These are phyloP conservation scores for Thereuonema tuberculata DNA, from an alignment of 1,140 invertebrate genomes.

Conservation along the genomic window DNA sequence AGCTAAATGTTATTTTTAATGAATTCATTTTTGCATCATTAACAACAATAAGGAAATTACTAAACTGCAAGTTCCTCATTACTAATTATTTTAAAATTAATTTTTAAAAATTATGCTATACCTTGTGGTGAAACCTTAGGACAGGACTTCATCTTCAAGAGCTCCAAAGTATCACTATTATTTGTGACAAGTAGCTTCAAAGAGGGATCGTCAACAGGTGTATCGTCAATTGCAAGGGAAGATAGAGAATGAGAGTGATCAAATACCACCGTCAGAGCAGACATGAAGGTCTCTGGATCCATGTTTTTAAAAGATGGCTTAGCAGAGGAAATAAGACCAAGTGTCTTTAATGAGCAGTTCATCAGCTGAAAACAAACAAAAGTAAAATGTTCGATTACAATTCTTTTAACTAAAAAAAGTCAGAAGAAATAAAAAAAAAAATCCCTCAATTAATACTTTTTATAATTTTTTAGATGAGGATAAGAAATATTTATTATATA, in stretches of 20 bases:
- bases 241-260: background rate
- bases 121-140: background rate
- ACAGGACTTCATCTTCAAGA: background rate
- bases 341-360: background rate
- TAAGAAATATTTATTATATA: too few species aligned
- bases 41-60: too few species aligned
- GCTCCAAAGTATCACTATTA: background rate
- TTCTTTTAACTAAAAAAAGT: too few species aligned
- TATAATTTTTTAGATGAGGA: background rate
- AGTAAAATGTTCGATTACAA: too few species aligned
- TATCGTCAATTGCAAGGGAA: background rate
- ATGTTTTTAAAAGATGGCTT: background rate
- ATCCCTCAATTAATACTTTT: background rate
- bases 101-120: too few species aligned
- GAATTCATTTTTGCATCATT: too few species aligned
- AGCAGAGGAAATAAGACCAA: background rate
- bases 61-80: too few species aligned
- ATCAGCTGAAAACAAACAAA: too few species aligned
- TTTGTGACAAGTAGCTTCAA: background rate
- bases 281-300: background rate
- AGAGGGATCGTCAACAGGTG: background rate
- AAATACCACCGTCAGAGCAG: background rate
- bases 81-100: too few species aligned
- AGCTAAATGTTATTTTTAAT: too few species aligned
- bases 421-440: background rate